A percentile compares a stretch with the other conserved stretches of the same genome.
These are phyloP conservation scores for Coptodon rendalli DNA, from an alignment of 2,113 vertebrate species.

Conservation along the genomic window DNA sequence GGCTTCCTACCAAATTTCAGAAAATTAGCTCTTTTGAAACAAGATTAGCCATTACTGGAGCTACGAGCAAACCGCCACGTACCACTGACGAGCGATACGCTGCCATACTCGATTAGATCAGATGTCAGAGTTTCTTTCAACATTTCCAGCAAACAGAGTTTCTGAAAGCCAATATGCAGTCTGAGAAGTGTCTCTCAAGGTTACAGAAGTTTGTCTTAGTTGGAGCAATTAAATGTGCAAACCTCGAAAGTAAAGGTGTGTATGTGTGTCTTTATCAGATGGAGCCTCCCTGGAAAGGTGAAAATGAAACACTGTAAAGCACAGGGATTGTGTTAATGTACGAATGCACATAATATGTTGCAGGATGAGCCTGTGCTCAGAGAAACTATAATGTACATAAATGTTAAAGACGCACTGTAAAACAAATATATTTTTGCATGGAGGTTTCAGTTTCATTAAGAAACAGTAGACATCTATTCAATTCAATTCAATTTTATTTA, in stretches of 20 bases:
- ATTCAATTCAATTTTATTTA: neutral
- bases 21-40: constrained; percentile 7
- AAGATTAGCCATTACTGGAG: neutral
- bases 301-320: neutral
- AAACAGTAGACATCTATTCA: fast-evolving
- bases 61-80: neutral
- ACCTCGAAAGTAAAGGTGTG: neutral
- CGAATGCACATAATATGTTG: neutral
- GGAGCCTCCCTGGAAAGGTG: neutral
- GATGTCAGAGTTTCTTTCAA: neutral
- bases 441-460: neutral
- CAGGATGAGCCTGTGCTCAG: neutral
- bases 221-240: neutral
- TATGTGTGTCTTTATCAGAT: neutral
- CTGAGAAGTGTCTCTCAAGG: neutral
- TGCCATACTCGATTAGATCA: neutral
- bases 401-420: neutral
- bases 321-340: neutral
- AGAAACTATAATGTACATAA: neutral
- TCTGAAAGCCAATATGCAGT: neutral
- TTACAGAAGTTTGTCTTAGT: neutral
- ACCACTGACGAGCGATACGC: neutral
- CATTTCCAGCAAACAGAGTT: neutral
- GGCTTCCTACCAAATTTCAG: neutral
- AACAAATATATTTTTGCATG: neutral